Evolutionary conservation across 2,113 vertebrate species (phyloP).

Genomic region (Callithrix jacchus): DNA sequence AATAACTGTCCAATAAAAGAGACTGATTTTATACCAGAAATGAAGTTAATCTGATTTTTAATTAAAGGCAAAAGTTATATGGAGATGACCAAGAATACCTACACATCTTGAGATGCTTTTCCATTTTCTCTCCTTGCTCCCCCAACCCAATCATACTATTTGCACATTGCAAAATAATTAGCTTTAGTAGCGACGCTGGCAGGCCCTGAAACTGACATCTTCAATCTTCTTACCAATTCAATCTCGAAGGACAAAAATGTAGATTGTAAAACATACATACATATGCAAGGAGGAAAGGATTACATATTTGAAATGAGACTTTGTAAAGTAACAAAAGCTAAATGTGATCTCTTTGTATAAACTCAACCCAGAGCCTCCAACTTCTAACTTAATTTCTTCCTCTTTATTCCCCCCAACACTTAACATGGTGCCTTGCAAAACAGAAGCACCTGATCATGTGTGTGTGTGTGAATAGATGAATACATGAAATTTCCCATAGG

Average conservation of each 20-base stretch:
- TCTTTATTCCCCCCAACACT: not conserved
- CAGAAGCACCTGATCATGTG: not conserved
- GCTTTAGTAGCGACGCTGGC: not conserved
- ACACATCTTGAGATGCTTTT: not conserved
- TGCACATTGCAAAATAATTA: constrained; percentile 34
- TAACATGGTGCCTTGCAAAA: not conserved
- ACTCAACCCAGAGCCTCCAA: not conserved
- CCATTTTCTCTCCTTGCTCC: not conserved
- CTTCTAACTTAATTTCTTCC: not conserved
- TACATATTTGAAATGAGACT: constrained; percentile 49
- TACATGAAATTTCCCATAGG: not conserved
- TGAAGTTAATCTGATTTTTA: constrained; percentile 50
- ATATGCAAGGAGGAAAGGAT: not conserved
- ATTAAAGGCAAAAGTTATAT: constrained; percentile 39
- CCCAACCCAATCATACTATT: not conserved
- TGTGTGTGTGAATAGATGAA: not conserved
- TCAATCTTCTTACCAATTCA: constrained; percentile 35
- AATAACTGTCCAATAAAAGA: constrained; percentile 31
- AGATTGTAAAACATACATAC: not conserved
- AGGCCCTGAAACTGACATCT: constrained; percentile 21
- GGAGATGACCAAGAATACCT: not conserved
- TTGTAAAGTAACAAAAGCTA: not conserved
- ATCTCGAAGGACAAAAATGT: not conserved
- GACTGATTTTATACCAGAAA: constrained; percentile 33
- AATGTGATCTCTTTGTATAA: not conserved